These are phyloP conservation scores for Zosterops pallidus DNA, from an alignment of 2,113 vertebrate species.

Conservation along the genomic window DNA sequence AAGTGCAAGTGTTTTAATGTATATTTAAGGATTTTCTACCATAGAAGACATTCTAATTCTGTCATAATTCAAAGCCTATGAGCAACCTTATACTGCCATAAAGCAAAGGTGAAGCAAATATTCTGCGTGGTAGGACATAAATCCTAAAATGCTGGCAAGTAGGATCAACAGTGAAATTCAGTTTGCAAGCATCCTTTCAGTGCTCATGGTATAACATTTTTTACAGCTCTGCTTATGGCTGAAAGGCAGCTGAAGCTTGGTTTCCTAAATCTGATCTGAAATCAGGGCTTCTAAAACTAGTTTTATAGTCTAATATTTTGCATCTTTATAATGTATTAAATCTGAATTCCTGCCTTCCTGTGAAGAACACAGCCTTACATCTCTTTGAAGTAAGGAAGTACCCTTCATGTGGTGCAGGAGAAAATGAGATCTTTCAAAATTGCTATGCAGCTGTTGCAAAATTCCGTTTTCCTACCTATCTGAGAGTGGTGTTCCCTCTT, in stretches of 20 bases:
- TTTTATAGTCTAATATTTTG: neutral
- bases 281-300: neutral
- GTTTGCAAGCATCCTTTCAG: neutral
- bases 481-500: neutral
- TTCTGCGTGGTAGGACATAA: neutral
- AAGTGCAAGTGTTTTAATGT: neutral
- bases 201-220: neutral
- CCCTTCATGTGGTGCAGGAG: neutral
- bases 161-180: neutral
- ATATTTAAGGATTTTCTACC: neutral
- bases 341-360: neutral
- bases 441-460: neutral
- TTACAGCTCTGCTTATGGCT: neutral
- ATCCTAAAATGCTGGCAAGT: neutral
- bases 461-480: neutral
- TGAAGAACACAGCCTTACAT: neutral
- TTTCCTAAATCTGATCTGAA: neutral
- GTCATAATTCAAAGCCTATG: neutral
- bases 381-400: neutral
- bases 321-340: neutral
- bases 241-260: neutral
- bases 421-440: neutral
- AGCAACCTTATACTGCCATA: neutral
- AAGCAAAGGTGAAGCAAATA: conserved; percentile 17
- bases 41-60: neutral